Conservation (phyloP, 2,113 vertebrate species). For the Procavia capensis region DNA sequence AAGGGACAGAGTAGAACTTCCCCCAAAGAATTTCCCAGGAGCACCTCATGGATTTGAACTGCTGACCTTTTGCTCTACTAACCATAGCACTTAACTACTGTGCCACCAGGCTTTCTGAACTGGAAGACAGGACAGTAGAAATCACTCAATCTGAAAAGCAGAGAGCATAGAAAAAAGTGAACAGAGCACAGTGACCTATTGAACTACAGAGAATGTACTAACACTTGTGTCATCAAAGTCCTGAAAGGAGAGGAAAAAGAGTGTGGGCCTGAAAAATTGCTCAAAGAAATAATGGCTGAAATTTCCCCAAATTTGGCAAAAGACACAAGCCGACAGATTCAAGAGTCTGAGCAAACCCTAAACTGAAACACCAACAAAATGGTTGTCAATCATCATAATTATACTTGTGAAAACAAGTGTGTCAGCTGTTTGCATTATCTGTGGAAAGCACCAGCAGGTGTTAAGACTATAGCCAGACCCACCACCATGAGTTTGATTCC, state of each 20-base stretch:
- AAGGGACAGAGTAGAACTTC: too few relatives aligned
- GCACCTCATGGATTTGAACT: too few relatives aligned
- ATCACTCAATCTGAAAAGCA: not conserved
- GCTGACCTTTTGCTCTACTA: too few relatives aligned
- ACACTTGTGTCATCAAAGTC: not conserved
- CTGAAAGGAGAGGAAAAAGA: not conserved
- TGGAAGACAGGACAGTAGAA: not conserved
- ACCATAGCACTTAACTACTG: too few relatives aligned
- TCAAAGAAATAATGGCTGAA: not conserved
- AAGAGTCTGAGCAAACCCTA: not conserved
- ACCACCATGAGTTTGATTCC: too few relatives aligned
- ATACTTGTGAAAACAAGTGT: too few relatives aligned
- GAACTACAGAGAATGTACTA: not conserved
- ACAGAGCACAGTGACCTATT: not conserved
- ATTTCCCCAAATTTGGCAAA: not conserved
- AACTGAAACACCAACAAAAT: not conserved
- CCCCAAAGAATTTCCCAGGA: too few relatives aligned
- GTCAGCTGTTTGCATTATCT: too few relatives aligned
- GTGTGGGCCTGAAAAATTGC: not conserved
- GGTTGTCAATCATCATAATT: too few relatives aligned
- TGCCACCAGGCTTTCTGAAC: too few relatives aligned
- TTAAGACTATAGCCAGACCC: too few relatives aligned
- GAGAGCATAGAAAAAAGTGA: not conserved
- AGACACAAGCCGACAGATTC: not conserved
- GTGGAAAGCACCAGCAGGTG: too few relatives aligned